These are phyloP conservation scores for Danio albolineatus DNA, from an alignment of 2,797 vertebrate species.

Conservation along the genomic window DNA sequence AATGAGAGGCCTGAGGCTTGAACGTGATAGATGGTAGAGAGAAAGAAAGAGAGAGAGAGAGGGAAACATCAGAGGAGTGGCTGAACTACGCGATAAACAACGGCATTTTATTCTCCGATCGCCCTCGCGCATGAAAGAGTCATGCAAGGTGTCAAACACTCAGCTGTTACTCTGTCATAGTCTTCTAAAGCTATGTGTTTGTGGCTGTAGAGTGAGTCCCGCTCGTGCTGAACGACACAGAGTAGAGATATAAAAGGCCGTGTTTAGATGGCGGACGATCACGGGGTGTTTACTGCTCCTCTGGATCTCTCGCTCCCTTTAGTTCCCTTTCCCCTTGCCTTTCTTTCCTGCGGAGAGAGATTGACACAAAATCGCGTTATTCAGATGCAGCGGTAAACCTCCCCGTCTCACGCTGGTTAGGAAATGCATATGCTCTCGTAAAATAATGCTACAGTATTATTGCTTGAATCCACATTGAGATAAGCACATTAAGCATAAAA, in stretches of 20 bases:
- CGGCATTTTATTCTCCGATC: constrained; percentile 42
- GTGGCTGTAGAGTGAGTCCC: constrained; percentile 9
- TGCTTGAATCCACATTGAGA: constrained; percentile 17
- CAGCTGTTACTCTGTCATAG: constrained; percentile 25
- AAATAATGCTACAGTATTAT: constrained; percentile 21
- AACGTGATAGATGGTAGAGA: constrained; percentile 2
- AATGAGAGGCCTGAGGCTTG: constrained; percentile 28
- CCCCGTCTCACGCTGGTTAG: constrained; percentile 13
- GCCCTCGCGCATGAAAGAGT: constrained; percentile 25
- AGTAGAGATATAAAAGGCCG: constrained; percentile 24
- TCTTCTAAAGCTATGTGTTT: constrained; percentile 38
- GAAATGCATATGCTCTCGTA: neutral
- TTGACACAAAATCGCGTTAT: constrained; percentile 46
- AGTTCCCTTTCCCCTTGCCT: constrained; percentile 85
- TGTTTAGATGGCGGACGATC: constrained; percentile 25
- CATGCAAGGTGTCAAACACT: constrained; percentile 35
- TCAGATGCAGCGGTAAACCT: constrained; percentile 17
- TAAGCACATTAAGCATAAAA: constrained; percentile 33
- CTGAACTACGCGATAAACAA: constrained; percentile 41
- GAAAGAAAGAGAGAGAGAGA: constrained; percentile 3
- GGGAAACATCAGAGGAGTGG: constrained; percentile 25
- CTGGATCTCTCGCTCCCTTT: constrained; percentile 35
- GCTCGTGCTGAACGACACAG: constrained; percentile 22
- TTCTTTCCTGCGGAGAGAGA: constrained; percentile 78
- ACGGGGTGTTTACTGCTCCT: constrained; percentile 28